Base-by-base conservation (phyloP, 2,113 vertebrate genomes). In the Pagrus major region DNA sequence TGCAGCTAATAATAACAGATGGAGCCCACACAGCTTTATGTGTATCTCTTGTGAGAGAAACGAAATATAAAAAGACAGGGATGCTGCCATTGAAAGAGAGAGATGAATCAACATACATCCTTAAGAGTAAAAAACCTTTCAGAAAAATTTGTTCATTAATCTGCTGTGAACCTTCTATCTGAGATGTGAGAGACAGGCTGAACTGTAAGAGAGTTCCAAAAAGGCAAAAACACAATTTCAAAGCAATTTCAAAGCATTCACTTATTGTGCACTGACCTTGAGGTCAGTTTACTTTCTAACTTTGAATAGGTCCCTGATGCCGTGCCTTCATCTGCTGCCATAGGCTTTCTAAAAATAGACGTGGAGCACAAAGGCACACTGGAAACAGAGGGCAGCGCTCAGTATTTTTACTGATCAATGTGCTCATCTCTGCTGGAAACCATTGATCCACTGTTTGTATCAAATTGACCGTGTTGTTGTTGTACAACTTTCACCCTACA, bases 281-380 rank as follows among this genome's bases (percentile, higher is more conserved):
- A 82, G 91, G 88, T 93, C 86, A 90, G 86, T 89, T 84, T 89
- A 90, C 88, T 89, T 87, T 90, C 86, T 90, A 89, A 91, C 88
- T 93, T 86, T 89, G 87, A 93, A 88, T 84, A 84, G 88, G 91
- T 91, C 86, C 87, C 89, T 86, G 68, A 86, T 88, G 84, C 76
- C 49, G 67, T 85, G 87, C 78, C 84, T 90, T 91, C 76, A 89
- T 88, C 81, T 86, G 81, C 85, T 87, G 91, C 87, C 81, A 91
- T 70, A 78, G 85, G 88, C 83, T 85, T 83, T 91, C 91, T 92
- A 94, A 93, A 92, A 93, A 93, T 94, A 94, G 82, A 77, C 6
- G 27, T 58, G 44, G 65, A 64, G 75, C 78, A 83, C 88, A 91
- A 88, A 89, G 64, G 82, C 80, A 70, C 83, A 72, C 84, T 93